Evolutionary conservation across 92 coral and sea anemone genomes (phyloP).

Genomic region (Chrysogorgia sp.): DNA sequence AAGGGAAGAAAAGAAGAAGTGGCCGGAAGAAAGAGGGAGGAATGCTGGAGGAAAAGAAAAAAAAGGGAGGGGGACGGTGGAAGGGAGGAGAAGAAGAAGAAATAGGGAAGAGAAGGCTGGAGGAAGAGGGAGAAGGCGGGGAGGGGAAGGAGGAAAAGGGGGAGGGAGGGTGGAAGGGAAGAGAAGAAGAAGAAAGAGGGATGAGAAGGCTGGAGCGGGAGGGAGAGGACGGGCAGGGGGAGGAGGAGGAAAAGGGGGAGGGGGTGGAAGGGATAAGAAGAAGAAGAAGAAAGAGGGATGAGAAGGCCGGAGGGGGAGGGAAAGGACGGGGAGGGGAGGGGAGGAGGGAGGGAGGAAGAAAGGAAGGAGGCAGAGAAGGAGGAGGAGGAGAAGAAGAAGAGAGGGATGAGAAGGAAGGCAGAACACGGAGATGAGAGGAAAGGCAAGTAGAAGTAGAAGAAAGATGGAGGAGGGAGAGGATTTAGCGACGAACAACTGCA

Average conservation of each 20-base stretch:
- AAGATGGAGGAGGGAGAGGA: neutral
- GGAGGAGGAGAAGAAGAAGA: neutral
- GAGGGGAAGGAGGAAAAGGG: too few species aligned
- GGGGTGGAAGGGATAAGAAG: neutral
- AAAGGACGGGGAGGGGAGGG: neutral
- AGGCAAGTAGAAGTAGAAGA: neutral
- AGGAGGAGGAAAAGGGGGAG: neutral
- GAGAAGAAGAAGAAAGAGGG: too few species aligned
- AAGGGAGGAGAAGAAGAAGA: too few species aligned
- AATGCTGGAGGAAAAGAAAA: too few species aligned
- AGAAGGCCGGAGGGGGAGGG: neutral
- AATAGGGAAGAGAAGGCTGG: too few species aligned
- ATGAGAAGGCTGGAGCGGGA: too few species aligned
- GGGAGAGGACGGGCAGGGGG: neutral
- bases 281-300: neutral
- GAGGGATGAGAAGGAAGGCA: too few species aligned
- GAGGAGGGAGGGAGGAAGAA: neutral
- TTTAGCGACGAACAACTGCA: neutral
- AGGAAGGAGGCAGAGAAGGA: neutral
- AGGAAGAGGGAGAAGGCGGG: too few species aligned
- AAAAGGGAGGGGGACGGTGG: too few species aligned
- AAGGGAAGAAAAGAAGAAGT: too few species aligned
- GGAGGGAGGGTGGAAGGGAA: too few species aligned
- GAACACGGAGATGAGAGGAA: neutral
- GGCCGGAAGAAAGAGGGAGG: too few species aligned